Evolutionary conservation across 2,113 vertebrate species (phyloP).

Genomic region (Xenus cinereus): DNA sequence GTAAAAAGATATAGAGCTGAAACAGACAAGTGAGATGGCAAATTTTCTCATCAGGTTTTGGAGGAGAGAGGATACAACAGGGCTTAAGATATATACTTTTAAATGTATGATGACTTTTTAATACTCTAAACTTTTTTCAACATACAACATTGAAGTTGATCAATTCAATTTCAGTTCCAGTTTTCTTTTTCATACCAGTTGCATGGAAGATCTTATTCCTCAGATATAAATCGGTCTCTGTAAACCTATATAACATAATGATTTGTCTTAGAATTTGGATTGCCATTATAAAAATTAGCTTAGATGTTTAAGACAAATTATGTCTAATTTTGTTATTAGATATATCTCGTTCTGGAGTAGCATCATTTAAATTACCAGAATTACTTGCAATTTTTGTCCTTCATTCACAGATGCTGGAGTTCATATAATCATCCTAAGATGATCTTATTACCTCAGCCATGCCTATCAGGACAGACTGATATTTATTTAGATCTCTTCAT

Average conservation of each 20-base stretch:
- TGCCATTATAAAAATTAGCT: constrained; percentile 7
- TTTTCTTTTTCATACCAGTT: not conserved
- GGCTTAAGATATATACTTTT: not conserved
- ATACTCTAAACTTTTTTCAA: not conserved
- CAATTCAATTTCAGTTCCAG: not conserved
- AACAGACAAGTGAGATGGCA: not conserved
- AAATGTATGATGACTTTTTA: not conserved
- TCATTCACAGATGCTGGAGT: not conserved
- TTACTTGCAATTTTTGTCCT: not conserved
- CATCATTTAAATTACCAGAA: not conserved
- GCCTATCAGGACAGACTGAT: not conserved
- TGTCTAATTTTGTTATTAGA: not conserved
- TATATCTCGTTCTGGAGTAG: not conserved
- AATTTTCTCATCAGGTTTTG: not conserved
- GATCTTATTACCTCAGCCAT: not conserved
- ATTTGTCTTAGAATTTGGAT: not conserved
- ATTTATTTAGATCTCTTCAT: not conserved
- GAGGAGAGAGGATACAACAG: not conserved
- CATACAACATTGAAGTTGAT: not conserved
- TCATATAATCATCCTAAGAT: not conserved
- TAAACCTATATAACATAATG: not conserved
- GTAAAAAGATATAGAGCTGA: not conserved
- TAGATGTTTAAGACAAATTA: not conserved
- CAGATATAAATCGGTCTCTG: not conserved
- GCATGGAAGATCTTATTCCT: not conserved